Base-by-base conservation (phyloP, 2,888 invertebrate species). In the Drosophila trichaetosa region DNA sequence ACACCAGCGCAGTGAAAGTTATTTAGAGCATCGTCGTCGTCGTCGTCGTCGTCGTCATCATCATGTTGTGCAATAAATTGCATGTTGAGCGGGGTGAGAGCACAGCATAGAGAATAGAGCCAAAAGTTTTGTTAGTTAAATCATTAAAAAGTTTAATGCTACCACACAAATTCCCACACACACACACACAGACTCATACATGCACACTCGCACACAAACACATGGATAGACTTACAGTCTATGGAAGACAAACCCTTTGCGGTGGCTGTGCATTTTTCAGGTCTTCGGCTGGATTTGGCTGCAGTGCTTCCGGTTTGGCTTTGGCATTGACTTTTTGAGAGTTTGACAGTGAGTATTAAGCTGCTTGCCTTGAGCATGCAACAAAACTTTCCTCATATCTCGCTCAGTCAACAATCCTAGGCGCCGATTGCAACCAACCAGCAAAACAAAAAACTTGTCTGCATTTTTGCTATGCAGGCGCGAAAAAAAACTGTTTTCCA, bases 91-190 rank as follows among this genome's bases (percentile, higher is more conserved):
- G 49, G 34, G 57, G 10, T 13, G 53, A 46, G 63, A 18, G 11
- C 54, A 48, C 40, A 82, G 78, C 72, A 90, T 81, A 75, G 83
- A 92, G 83, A 92, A 91, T 92, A 91, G 91, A 89, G 70, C 63
- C 67, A 79, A 83, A 90, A 91, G 79, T 88, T 90, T 87, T 87
- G 90, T 92, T 92, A 91, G 92, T 92, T 91, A 91, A 91, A 91
- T 92, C 91, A 91, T 92, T 92, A 91, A 92, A 91, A 92, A 92
- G 91, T 92, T 92, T 91, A 87, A 88, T 82, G 76, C 73, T 65
- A 77, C 76, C 80, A 80, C 76, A 79, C 77, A 80, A 76, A 82
- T 82, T 62, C 66, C 56, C 49, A 29, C 54, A 68, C 48, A 63
- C 29, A 69, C 57, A 34, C 36, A 64, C 36, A 68, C 24, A 42